Conservation (phyloP, 2,888 invertebrate species). For the Euplagia quadripunctaria region DNA sequence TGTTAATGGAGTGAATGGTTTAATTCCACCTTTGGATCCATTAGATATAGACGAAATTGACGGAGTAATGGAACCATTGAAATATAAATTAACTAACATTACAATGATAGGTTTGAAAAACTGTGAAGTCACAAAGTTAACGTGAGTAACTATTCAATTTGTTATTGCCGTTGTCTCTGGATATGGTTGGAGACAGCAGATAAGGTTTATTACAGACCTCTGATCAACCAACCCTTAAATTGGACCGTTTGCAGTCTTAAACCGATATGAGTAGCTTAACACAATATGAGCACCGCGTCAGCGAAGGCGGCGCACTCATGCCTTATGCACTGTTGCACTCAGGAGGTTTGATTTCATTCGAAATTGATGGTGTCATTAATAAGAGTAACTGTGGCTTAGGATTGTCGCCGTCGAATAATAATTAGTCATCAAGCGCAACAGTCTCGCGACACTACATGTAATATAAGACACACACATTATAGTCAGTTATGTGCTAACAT, state of each 20-base stretch:
- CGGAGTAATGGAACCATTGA: neutral
- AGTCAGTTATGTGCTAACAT: too few relatives aligned
- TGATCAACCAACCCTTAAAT: too few relatives aligned
- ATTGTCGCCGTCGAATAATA: neutral
- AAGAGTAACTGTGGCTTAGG: neutral
- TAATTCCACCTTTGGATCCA: slow-evolving; percentile 4
- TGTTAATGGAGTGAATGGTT: neutral
- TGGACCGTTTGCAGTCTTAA: too few relatives aligned
- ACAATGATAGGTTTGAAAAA: slow-evolving; percentile 5
- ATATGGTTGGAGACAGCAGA: neutral
- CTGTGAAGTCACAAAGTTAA: slow-evolving; percentile 2
- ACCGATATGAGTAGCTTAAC: too few relatives aligned
- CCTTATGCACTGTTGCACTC: neutral
- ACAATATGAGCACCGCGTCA: too few relatives aligned
- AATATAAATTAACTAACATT: slow-evolving; percentile 4
- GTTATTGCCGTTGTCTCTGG: neutral
- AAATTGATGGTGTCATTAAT: neutral
- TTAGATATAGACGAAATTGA: neutral
- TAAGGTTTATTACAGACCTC: neutral
- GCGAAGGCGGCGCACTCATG: too few relatives aligned
- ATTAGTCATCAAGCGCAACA: neutral
- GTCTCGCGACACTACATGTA: too few relatives aligned
- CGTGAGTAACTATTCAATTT: slow-evolving; percentile 5
- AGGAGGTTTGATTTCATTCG: neutral
- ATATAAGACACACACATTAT: too few relatives aligned